A percentile compares a stretch with the other conserved stretches of the same genome.
phyloP scores from a whole-genome alignment of 1,140 invertebrate species.

The Apis cerana region DNA sequence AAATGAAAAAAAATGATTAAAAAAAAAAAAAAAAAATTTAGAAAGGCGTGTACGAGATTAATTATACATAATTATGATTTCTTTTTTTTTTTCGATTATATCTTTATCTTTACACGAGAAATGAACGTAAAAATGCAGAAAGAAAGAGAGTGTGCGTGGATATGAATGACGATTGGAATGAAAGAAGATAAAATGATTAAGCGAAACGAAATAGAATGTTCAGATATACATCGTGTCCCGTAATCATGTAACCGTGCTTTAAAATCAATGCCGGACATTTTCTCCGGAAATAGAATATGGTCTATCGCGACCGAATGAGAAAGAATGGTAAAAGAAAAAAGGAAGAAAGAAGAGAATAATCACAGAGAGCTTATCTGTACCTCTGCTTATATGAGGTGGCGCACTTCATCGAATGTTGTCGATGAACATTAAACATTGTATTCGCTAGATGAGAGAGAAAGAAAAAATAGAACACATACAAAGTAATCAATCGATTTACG shows the following conservation, averaged over 20 bases:
- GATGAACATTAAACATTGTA: slow-evolving; percentile 43
- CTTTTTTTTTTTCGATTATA: slow-evolving; percentile 36
- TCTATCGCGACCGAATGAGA: background rate
- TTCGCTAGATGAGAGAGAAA: slow-evolving; percentile 26
- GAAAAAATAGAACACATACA: background rate
- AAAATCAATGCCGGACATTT: slow-evolving; percentile 28
- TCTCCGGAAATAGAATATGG: slow-evolving; percentile 20
- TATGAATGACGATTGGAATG: too few relatives aligned
- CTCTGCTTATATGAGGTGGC: slow-evolving; percentile 1
- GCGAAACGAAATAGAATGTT: slow-evolving; percentile 17
- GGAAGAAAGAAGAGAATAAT: background rate
- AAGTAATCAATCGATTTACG: slow-evolving; percentile 14
- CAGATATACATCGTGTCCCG: slow-evolving; percentile 32
- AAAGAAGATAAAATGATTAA: background rate
- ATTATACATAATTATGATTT: slow-evolving; percentile 7
- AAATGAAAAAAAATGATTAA: background rate
- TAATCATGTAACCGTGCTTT: slow-evolving; percentile 61
- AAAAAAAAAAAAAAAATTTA: background rate
- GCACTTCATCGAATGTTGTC: slow-evolving; percentile 15
- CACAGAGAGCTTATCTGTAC: slow-evolving; percentile 47
- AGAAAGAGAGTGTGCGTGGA: background rate
- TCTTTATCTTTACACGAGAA: slow-evolving; percentile 35
- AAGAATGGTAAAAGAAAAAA: background rate
- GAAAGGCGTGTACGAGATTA: background rate
- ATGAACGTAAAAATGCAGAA: too few relatives aligned